phyloP scores from a whole-genome alignment of 2,888 invertebrate genomes.

The Troglohyphantes excavatus region DNA sequence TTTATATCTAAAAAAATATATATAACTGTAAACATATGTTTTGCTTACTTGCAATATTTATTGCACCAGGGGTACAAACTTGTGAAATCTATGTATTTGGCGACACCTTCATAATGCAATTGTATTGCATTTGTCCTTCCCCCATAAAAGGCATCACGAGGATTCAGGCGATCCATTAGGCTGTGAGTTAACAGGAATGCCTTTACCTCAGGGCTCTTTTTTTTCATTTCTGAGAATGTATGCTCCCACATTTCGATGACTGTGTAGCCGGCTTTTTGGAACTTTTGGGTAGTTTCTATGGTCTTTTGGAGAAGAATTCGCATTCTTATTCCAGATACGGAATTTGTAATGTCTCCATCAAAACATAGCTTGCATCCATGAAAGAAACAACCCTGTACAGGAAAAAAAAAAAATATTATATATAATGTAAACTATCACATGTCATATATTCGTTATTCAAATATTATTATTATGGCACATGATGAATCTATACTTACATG shows the following conservation, averaged over 20 bases:
- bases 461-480: background rate
- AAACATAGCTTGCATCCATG: slow-evolving; percentile 80
- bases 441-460: background rate
- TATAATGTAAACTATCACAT: background rate
- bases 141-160: slow-evolving; percentile 81
- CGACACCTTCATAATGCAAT: slow-evolving; percentile 77
- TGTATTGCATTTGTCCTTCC: slow-evolving; percentile 80
- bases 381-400: slow-evolving; percentile 76
- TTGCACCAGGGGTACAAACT: slow-evolving; percentile 5
- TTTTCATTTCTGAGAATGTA: slow-evolving; percentile 77
- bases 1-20: too few species aligned
- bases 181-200: slow-evolving; percentile 52
- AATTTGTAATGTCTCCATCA: background rate
- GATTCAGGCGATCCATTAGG: slow-evolving; percentile 63
- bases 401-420: background rate
- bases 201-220: slow-evolving; percentile 64
- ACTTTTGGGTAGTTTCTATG: slow-evolving; percentile 51
- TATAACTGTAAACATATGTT: too few species aligned
- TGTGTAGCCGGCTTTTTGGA: slow-evolving; percentile 67
- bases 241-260: slow-evolving; percentile 80
- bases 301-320: slow-evolving; percentile 65
- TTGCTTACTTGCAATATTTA: background rate
- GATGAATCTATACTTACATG: slow-evolving; percentile 22
- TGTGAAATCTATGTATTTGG: slow-evolving; percentile 1
- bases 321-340: slow-evolving; percentile 52